Percentiles rank a stretch among this genome's conserved stretches.
Evolutionary conservation across 1,140 invertebrate species (phyloP).

Genomic region (Spodoptera frugiperda): DNA sequence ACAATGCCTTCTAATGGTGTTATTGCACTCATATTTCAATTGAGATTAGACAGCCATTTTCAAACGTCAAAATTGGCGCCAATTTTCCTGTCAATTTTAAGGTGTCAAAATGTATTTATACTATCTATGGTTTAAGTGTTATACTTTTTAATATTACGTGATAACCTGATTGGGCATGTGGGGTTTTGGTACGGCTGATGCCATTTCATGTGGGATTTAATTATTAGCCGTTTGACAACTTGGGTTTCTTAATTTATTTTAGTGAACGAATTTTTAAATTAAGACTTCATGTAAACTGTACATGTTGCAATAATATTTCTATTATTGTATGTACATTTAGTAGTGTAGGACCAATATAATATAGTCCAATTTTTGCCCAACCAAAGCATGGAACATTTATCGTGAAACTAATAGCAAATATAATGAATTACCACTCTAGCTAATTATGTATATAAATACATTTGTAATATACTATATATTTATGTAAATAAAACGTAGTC

Average conservation of each 20-base stretch:
- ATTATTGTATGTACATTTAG: slow-evolving; percentile 31
- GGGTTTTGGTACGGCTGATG: slow-evolving; percentile 22
- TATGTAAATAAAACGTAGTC: slow-evolving; percentile 45
- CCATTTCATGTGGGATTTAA: slow-evolving; percentile 21
- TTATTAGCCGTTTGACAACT: not conserved
- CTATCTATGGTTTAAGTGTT: slow-evolving; percentile 36
- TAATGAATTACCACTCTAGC: slow-evolving; percentile 21
- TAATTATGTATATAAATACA: slow-evolving; percentile 30
- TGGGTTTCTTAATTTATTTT: slow-evolving; percentile 23
- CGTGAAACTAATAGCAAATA: slow-evolving; percentile 11
- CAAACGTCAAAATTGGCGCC: slow-evolving; percentile 50
- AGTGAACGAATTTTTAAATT: slow-evolving; percentile 33
- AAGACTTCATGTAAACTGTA: slow-evolving; percentile 34
- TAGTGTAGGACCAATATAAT: slow-evolving; percentile 15
- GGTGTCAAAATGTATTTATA: slow-evolving; percentile 49
- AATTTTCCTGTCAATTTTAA: slow-evolving; percentile 45
- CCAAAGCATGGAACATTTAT: slow-evolving; percentile 21
- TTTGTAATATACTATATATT: slow-evolving; percentile 19
- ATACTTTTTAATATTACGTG: slow-evolving; percentile 24
- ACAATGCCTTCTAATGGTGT: slow-evolving; percentile 59
- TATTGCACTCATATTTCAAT: slow-evolving; percentile 57
- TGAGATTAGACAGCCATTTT: slow-evolving; percentile 59
- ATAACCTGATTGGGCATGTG: slow-evolving; percentile 34
- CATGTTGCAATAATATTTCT: slow-evolving; percentile 29
- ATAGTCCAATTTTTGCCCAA: slow-evolving; percentile 35